A percentile compares a stretch with the other conserved stretches of the same genome.
Conservation (phyloP, 2,888 invertebrate species). For the Choristoneura rosaceana region DNA sequence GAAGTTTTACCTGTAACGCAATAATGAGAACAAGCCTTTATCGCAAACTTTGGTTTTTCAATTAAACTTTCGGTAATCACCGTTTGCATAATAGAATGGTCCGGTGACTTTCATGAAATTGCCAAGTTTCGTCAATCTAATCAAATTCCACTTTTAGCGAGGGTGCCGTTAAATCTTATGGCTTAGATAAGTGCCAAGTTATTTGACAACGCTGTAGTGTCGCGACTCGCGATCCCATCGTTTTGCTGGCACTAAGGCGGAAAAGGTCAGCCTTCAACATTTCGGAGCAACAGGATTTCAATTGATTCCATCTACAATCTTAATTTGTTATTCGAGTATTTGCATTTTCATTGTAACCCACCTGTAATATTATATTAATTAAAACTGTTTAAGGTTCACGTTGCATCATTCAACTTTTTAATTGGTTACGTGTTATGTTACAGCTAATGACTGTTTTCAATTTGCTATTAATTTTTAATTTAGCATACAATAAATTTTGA, state of each 20-base stretch:
- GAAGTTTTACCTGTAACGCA: conserved; percentile 62
- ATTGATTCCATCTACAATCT: conserved; percentile 4
- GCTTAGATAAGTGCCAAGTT: conserved; percentile 38
- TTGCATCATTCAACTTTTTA: not conserved
- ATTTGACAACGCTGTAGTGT: conserved; percentile 26
- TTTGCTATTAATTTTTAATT: not conserved
- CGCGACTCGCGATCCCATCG: conserved; percentile 25
- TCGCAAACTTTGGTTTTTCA: conserved; percentile 65
- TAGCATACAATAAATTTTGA: too few relatives aligned
- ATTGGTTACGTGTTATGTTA: not conserved
- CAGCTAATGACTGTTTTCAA: not conserved
- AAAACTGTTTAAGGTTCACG: not conserved
- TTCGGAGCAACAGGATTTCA: conserved; percentile 7
- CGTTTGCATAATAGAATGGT: conserved; percentile 62
- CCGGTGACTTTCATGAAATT: conserved; percentile 56
- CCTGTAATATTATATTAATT: not conserved
- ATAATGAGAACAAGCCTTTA: conserved; percentile 66
- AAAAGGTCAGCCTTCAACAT: not conserved
- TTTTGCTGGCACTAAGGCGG: not conserved
- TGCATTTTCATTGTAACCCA: not conserved
- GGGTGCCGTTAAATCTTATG: conserved; percentile 39
- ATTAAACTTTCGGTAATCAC: conserved; percentile 70
- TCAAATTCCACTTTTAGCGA: conserved; percentile 57
- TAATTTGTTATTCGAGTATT: not conserved
- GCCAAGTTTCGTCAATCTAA: conserved; percentile 61